Percentiles rank a stretch among this genome's conserved stretches.
Evolutionary conservation across 2,113 vertebrate species (phyloP).

Genomic region (Vulpes ferrilata): DNA sequence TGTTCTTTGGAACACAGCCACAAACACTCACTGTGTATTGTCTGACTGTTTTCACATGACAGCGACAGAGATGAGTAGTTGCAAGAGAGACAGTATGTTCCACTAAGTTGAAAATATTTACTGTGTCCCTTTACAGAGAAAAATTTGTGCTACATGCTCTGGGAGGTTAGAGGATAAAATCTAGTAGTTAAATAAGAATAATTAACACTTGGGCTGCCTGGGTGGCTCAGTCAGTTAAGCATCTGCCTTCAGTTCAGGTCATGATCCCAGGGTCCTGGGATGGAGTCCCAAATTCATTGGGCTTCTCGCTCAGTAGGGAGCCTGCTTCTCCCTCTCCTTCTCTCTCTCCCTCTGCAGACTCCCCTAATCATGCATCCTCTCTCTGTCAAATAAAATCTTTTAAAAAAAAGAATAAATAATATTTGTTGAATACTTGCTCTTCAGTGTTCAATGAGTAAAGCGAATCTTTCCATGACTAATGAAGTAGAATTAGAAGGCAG

Average conservation of each 20-base stretch:
- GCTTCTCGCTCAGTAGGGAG: too few species aligned
- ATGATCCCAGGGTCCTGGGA: too few species aligned
- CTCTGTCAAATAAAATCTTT: neutral
- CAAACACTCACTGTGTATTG: neutral
- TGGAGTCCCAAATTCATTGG: too few species aligned
- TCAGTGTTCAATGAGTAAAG: neutral
- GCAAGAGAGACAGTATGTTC: neutral
- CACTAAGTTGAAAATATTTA: neutral
- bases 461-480: neutral
- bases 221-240: too few species aligned
- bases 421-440: neutral
- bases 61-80: neutral
- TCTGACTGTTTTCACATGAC: neutral
- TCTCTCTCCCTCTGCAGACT: too few species aligned
- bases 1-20: neutral
- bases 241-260: too few species aligned
- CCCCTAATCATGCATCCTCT: too few species aligned
- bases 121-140: neutral
- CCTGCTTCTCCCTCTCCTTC: too few species aligned
- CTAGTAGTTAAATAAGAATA: neutral
- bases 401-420: neutral
- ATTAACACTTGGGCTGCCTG: neutral
- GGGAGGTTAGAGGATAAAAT: neutral
- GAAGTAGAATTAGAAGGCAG: neutral
- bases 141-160: neutral